A percentile compares a stretch with the other conserved stretches of the same genome.
These are phyloP conservation scores for Cheirogaleus major DNA, from an alignment of 2,797 vertebrate genomes.

Conservation along the genomic window DNA sequence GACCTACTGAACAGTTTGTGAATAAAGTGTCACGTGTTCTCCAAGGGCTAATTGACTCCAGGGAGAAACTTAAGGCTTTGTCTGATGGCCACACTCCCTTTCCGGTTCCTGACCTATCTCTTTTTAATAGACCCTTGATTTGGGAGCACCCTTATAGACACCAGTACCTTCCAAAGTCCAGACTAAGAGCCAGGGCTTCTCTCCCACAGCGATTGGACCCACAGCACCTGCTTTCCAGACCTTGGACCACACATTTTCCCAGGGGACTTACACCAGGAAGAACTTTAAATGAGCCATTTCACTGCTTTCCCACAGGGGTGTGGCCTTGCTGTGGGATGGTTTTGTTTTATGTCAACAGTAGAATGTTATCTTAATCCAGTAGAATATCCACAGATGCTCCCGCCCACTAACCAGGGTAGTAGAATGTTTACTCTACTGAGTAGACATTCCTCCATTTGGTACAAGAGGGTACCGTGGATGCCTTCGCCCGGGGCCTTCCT, in stretches of 20 bases:
- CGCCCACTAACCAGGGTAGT: not conserved
- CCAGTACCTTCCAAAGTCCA: not conserved
- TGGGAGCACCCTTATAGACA: not conserved
- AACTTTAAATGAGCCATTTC: not conserved
- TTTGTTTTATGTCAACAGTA: slow-evolving; percentile 21
- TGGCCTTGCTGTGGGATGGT: not conserved
- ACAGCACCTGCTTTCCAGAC: not conserved
- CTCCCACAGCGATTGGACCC: not conserved
- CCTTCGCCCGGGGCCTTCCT: not conserved
- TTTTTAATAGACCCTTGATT: not conserved
- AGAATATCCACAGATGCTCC: not conserved
- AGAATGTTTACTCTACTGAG: not conserved
- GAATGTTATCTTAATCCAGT: not conserved
- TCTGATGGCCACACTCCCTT: not conserved
- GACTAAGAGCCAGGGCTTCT: not conserved
- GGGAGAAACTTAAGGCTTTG: not conserved
- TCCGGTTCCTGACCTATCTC: not conserved
- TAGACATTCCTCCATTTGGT: not conserved
- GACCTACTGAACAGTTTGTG: not conserved
- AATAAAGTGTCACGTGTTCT: not conserved
- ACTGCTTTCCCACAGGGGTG: not conserved
- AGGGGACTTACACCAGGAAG: not conserved
- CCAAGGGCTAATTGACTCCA: not conserved
- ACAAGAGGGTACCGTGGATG: not conserved
- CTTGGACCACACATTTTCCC: not conserved